phyloP scores from a whole-genome alignment of 2,888 invertebrate genomes.

The Sinodicranocentrus sp. region DNA sequence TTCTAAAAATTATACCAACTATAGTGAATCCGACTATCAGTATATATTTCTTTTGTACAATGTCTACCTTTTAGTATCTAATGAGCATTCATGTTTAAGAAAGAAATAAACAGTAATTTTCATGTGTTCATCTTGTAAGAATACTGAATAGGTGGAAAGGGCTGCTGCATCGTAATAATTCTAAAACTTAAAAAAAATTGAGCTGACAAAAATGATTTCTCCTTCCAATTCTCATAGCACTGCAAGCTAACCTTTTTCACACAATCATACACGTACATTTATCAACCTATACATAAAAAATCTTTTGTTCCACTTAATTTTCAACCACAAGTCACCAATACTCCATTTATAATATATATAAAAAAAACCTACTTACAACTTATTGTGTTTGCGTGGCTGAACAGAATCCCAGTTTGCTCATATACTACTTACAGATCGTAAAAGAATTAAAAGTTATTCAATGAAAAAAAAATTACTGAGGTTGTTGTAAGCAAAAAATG shows the following conservation, averaged over 20 bases:
- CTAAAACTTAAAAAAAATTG: slow-evolving; percentile 21
- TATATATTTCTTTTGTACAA: neutral
- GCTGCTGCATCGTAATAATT: slow-evolving; percentile 31
- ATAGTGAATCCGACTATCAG: no score
- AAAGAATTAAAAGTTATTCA: slow-evolving; percentile 2
- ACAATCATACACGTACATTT: no score
- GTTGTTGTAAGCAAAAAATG: slow-evolving; percentile 21
- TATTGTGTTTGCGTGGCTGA: slow-evolving; percentile 25
- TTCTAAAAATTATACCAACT: no score
- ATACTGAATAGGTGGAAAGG: slow-evolving; percentile 35
- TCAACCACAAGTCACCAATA: neutral
- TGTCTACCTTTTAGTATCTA: no score
- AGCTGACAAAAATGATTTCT: slow-evolving; percentile 37
- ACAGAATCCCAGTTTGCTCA: slow-evolving; percentile 50
- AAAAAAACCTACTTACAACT: no score
- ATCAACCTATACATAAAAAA: neutral
- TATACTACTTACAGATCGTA: slow-evolving; percentile 15
- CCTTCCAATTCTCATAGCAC: slow-evolving; percentile 37
- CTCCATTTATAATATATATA: no score
- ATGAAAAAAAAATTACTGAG: slow-evolving; percentile 17
- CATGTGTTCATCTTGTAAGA: slow-evolving; percentile 48
- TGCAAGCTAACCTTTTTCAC: no score
- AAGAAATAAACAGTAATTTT: slow-evolving; percentile 39
- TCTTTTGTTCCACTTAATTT: neutral
- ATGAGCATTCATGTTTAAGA: no score